Conservation (phyloP, 2,113 vertebrate species). For the Caretta caretta region DNA sequence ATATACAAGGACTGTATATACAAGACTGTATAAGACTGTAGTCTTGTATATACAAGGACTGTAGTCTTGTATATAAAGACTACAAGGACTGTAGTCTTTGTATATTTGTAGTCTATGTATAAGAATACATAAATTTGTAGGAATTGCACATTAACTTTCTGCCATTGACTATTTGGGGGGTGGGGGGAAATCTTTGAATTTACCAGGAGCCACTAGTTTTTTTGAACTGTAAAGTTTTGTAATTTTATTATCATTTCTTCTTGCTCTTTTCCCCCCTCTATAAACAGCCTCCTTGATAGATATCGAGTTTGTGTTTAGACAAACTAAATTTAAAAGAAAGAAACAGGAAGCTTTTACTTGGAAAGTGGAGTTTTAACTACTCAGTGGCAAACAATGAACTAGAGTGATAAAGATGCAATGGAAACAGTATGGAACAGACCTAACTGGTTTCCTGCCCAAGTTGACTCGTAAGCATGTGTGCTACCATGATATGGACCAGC, state of each 20-base stretch:
- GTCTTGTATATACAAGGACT: too few relatives aligned
- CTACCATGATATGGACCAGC: slow-evolving; percentile 83
- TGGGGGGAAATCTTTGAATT: not conserved
- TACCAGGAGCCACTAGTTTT: not conserved
- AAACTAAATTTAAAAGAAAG: slow-evolving; percentile 80
- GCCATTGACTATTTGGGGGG: slow-evolving; percentile 18
- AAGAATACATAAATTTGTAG: slow-evolving; percentile 11
- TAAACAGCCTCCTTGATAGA: slow-evolving; percentile 47
- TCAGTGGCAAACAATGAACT: slow-evolving; percentile 83
- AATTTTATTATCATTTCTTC: slow-evolving; percentile 48
- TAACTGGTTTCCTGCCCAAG: slow-evolving; percentile 81
- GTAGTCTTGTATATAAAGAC: too few relatives aligned
- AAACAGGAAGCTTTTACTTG: slow-evolving; percentile 87
- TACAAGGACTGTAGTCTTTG: too few relatives aligned
- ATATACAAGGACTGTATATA: too few relatives aligned
- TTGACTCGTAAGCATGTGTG: slow-evolving; percentile 82
- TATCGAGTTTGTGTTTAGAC: slow-evolving; percentile 67
- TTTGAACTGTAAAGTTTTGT: not conserved
- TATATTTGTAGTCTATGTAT: not conserved
- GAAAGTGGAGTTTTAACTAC: slow-evolving; percentile 84
- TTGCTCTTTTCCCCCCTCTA: slow-evolving; percentile 40
- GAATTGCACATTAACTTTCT: slow-evolving; percentile 1
- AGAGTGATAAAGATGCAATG: slow-evolving; percentile 85
- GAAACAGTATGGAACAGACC: slow-evolving; percentile 76
- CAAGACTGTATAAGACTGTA: too few relatives aligned